Percentiles rank a stretch among this genome's conserved stretches.
Evolutionary conservation across 2,113 vertebrate genomes (phyloP).

Genomic region (Mionectes macconnelli): DNA sequence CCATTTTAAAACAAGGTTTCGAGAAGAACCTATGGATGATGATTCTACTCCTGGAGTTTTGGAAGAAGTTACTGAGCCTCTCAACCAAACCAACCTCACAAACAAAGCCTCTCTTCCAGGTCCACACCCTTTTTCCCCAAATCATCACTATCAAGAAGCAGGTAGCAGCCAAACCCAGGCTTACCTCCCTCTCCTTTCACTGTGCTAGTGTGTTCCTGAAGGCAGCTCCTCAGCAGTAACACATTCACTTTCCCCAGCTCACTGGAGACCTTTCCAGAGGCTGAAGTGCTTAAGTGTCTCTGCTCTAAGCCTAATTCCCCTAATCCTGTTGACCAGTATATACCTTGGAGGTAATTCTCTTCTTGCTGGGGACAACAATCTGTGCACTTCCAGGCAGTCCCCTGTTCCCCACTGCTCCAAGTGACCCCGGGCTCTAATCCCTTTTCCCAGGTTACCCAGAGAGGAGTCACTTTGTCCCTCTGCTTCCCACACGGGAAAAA

Average conservation of each 20-base stretch:
- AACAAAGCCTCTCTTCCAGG: background rate
- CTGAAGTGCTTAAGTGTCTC: conserved; percentile 55
- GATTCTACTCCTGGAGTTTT: background rate
- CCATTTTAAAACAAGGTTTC: background rate
- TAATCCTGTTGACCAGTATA: conserved; percentile 79
- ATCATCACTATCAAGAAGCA: background rate
- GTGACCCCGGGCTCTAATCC: background rate
- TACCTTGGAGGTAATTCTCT: conserved; percentile 74
- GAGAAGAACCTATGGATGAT: background rate
- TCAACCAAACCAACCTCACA: background rate
- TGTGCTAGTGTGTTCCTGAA: background rate
- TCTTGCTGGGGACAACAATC: background rate
- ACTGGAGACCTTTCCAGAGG: conserved; percentile 32
- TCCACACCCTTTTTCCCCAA: background rate
- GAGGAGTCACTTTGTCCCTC: background rate
- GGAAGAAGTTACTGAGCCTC: background rate
- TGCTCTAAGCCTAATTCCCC: conserved; percentile 73
- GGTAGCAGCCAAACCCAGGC: background rate
- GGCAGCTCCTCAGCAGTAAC: conserved; percentile 27
- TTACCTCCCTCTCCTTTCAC: conserved; percentile 19
- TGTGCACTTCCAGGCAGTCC: background rate
- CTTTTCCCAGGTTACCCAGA: background rate
- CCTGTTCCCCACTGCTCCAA: background rate
- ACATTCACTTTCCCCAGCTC: background rate
- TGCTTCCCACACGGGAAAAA: background rate